These are phyloP conservation scores for Diadophis punctatus DNA, from an alignment of 2,113 vertebrate species.

Conservation along the genomic window DNA sequence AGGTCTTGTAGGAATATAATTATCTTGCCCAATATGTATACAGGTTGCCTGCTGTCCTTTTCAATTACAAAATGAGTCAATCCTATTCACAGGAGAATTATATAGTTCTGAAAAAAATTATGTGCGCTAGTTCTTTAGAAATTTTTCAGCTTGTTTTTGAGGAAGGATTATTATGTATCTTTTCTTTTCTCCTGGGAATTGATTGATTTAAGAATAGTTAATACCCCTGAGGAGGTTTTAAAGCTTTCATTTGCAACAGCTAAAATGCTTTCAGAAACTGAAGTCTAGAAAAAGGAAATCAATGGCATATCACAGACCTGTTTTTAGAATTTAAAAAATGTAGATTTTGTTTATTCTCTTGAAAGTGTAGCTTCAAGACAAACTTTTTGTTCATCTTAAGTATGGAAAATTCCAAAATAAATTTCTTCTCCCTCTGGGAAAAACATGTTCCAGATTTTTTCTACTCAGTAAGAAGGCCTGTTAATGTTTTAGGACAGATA, in stretches of 20 bases:
- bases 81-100: constrained; percentile 6
- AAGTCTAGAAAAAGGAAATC: constrained; percentile 15
- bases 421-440: background rate
- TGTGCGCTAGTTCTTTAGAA: background rate
- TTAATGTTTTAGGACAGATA: background rate
- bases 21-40: background rate
- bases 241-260: constrained; percentile 20
- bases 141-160: background rate
- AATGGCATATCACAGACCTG: background rate
- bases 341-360: background rate
- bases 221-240: background rate
- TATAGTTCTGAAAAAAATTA: background rate
- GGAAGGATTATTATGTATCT: background rate
- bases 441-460: background rate
- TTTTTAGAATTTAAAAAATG: background rate
- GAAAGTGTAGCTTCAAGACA: background rate
- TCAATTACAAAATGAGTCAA: background rate
- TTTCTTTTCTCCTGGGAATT: background rate
- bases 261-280: constrained; percentile 1
- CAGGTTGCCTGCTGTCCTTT: background rate
- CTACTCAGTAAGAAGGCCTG: background rate
- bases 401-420: background rate
- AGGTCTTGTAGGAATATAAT: background rate
- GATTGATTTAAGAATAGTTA: constrained; percentile 23
- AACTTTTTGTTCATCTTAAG: background rate